Percentiles rank a stretch among this genome's conserved stretches.
phyloP scores from a whole-genome alignment of 2,888 invertebrate genomes.

The Notodonta dromedarius region DNA sequence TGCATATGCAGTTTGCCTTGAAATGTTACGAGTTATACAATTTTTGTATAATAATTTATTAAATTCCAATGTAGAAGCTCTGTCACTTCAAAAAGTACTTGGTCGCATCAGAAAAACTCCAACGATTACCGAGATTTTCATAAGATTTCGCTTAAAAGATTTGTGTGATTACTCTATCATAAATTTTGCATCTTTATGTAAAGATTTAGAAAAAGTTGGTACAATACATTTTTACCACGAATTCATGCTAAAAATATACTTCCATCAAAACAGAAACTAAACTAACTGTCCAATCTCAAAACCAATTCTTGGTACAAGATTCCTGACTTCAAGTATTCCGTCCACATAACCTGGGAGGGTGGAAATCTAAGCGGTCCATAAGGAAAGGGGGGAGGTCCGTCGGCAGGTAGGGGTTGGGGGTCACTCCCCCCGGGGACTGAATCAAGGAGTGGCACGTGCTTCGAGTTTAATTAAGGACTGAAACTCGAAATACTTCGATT shows the following conservation, averaged over 20 bases:
- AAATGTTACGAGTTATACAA: no score
- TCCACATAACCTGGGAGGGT: slow-evolving; percentile 78
- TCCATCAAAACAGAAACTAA: slow-evolving; percentile 51
- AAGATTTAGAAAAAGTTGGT: no score
- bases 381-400: slow-evolving; percentile 64
- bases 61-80: no score
- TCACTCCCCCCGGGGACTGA: slow-evolving; percentile 72
- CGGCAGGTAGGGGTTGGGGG: slow-evolving; percentile 49
- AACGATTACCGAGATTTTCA: no score
- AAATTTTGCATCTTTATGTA: no score
- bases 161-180: no score
- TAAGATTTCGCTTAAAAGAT: no score
- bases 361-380: slow-evolving; percentile 84
- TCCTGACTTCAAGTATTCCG: slow-evolving; percentile 80
- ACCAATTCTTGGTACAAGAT: slow-evolving; percentile 81
- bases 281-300: slow-evolving; percentile 76
- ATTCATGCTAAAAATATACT: slow-evolving; percentile 22
- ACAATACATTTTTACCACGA: not conserved
- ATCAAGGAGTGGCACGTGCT: slow-evolving; percentile 83
- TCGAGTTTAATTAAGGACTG: slow-evolving; percentile 82
- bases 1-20: no score
- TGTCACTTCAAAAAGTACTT: no score
- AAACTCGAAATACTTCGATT: slow-evolving; percentile 80
- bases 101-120: no score
- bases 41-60: no score